These are phyloP conservation scores for Microcebus ravelobensis DNA, from an alignment of 2,113 vertebrate species.

Conservation along the genomic window DNA sequence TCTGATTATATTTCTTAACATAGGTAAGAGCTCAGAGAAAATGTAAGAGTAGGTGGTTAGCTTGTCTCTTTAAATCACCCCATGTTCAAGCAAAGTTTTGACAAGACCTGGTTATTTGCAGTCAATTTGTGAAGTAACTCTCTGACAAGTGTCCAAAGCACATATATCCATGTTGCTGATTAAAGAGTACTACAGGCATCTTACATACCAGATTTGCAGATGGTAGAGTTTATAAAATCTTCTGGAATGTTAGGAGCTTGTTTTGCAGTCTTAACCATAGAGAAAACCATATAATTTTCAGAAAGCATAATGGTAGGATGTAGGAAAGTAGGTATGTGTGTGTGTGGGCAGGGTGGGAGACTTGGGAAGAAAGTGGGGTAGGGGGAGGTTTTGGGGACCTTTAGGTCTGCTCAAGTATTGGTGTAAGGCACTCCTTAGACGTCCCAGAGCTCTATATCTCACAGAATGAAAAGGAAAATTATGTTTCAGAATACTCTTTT, in stretches of 20 bases:
- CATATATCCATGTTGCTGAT: conserved; percentile 30
- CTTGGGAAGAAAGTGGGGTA: neutral
- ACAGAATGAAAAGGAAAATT: neutral
- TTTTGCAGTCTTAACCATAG: conserved; percentile 31
- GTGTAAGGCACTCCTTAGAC: conserved; percentile 13
- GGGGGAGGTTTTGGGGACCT: neutral
- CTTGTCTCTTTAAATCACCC: conserved; percentile 50
- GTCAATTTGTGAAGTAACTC: conserved; percentile 28
- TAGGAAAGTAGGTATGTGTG: neutral
- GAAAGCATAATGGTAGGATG: conserved; percentile 10
- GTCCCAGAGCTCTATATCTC: neutral
- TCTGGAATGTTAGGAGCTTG: conserved; percentile 26
- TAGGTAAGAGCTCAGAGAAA: conserved; percentile 10
- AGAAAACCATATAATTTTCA: conserved; percentile 52
- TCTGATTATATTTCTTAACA: conserved; percentile 36
- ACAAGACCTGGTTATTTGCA: conserved; percentile 57
- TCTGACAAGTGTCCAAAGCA: conserved; percentile 47
- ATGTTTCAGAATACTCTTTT: neutral
- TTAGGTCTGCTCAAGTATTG: neutral
- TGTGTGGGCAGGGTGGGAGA: neutral
- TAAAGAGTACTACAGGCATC: conserved; percentile 19
- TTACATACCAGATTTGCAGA: conserved; percentile 56
- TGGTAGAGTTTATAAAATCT: conserved; percentile 57
- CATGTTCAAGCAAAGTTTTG: conserved; percentile 43
- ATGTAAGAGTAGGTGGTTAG: neutral